Conservation (phyloP, 2,888 invertebrate genomes). For the Xanthostigma xanthostigma region DNA sequence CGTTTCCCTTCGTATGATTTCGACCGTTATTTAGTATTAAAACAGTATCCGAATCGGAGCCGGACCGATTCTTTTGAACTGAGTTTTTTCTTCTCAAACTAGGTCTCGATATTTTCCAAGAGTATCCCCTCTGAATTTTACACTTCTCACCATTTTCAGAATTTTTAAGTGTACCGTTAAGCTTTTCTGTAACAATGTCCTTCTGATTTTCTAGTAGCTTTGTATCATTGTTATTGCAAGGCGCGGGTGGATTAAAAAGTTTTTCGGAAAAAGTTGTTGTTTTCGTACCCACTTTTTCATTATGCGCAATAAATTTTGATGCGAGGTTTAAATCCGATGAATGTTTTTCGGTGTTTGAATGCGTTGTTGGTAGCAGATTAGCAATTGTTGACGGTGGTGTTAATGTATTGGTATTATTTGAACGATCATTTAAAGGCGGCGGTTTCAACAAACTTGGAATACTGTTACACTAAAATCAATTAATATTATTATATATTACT, state of each 20-base stretch:
- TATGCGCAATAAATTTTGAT: constrained; percentile 27
- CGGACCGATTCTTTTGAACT: constrained; percentile 34
- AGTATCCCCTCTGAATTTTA: constrained; percentile 51
- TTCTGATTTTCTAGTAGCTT: no score
- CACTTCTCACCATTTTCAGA: constrained; percentile 28
- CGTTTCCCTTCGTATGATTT: constrained; percentile 59
- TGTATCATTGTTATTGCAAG: no score
- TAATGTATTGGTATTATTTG: constrained; percentile 11
- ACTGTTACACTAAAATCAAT: constrained; percentile 35
- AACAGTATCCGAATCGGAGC: constrained; percentile 43
- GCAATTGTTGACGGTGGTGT: constrained; percentile 26
- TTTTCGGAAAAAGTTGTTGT: constrained; percentile 29
- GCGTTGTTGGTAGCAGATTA: constrained; percentile 13
- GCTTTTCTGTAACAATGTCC: no score
- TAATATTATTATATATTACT: not conserved
- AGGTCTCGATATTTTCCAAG: constrained; percentile 59
- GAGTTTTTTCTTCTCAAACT: constrained; percentile 49
- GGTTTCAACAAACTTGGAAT: constrained; percentile 54
- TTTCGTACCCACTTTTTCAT: constrained; percentile 26
- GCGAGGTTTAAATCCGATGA: constrained; percentile 13
- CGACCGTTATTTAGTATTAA: constrained; percentile 52
- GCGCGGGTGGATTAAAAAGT: constrained; percentile 11
- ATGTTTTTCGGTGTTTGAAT: not conserved
- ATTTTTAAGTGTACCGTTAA: not conserved
- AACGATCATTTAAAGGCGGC: constrained; percentile 22